Evolutionary conservation across 1,140 invertebrate genomes (phyloP).

Genomic region (Semibalanus balanoides): DNA sequence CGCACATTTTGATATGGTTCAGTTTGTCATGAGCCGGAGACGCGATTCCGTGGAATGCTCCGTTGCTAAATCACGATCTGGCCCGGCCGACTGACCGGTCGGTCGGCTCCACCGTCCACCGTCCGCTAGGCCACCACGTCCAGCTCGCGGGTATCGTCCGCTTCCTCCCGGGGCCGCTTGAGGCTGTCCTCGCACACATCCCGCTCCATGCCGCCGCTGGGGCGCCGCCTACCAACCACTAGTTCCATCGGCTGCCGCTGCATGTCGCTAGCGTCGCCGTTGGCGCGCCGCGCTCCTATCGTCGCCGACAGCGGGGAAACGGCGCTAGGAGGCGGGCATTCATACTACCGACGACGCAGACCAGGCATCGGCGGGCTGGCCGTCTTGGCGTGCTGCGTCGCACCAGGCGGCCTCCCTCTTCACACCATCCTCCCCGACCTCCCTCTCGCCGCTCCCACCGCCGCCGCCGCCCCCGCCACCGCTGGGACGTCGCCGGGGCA

Average conservation of each 20-base stretch:
- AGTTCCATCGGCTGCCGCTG: slow-evolving; percentile 6
- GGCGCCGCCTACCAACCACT: neutral
- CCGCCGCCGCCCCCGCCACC: too few species aligned
- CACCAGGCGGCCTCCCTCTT: neutral
- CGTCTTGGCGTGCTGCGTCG: neutral
- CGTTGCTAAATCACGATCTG: neutral
- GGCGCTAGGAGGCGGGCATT: too few species aligned
- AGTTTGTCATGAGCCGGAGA: neutral
- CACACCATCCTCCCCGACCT: neutral
- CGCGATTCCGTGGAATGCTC: neutral
- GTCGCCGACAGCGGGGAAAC: neutral
- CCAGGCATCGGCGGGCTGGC: neutral
- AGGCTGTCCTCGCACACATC: neutral
- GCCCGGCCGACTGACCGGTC: too few species aligned
- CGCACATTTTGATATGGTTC: neutral
- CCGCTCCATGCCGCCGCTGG: neutral
- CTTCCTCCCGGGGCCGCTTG: neutral
- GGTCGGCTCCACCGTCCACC: neutral
- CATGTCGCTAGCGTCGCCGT: neutral
- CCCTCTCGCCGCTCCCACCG: too few species aligned
- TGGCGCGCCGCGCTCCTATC: neutral
- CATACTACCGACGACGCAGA: too few species aligned
- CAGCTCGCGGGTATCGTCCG: slow-evolving; percentile 2
- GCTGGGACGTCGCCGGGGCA: neutral
- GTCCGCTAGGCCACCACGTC: neutral